Evolutionary conservation across 2,797 vertebrate genomes (phyloP).

Genomic region (Crenichthys baileyi): DNA sequence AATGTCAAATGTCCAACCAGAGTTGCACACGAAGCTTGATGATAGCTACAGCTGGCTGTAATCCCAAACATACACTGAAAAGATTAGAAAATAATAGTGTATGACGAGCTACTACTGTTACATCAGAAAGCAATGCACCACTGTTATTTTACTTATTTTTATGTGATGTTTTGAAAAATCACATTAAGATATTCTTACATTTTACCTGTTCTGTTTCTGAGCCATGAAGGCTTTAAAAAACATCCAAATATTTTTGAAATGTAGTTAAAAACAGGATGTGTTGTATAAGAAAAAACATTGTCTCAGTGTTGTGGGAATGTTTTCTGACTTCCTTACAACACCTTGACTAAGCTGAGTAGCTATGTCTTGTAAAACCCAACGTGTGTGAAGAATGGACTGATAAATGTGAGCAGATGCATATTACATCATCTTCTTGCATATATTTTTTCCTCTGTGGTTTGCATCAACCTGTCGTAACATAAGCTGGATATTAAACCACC

Average conservation of each 20-base stretch:
- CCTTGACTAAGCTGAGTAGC: background rate
- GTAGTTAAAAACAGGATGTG: background rate
- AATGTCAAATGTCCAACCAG: too few species aligned
- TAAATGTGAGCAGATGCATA: constrained; percentile 29
- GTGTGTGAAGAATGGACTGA: constrained; percentile 49
- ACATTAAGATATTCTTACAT: background rate
- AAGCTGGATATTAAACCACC: constrained; percentile 43
- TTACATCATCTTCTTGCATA: constrained; percentile 8
- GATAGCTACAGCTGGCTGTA: too few species aligned
- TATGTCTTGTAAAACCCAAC: constrained; percentile 23
- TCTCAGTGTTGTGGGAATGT: background rate
- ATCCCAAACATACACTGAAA: too few species aligned
- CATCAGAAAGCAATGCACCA: too few species aligned
- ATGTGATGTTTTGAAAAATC: background rate
- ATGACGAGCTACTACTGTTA: too few species aligned
- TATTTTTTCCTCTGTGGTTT: constrained; percentile 51
- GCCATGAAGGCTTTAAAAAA: background rate
- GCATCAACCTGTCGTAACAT: constrained; percentile 50
- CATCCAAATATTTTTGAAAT: background rate
- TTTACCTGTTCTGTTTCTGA: background rate
- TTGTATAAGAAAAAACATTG: background rate
- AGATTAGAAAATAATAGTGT: too few species aligned
- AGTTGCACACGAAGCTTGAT: too few species aligned
- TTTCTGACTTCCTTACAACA: background rate
- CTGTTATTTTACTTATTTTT: background rate